Base-by-base conservation (phyloP, 2,113 vertebrate genomes). In the Cathartes aura region DNA sequence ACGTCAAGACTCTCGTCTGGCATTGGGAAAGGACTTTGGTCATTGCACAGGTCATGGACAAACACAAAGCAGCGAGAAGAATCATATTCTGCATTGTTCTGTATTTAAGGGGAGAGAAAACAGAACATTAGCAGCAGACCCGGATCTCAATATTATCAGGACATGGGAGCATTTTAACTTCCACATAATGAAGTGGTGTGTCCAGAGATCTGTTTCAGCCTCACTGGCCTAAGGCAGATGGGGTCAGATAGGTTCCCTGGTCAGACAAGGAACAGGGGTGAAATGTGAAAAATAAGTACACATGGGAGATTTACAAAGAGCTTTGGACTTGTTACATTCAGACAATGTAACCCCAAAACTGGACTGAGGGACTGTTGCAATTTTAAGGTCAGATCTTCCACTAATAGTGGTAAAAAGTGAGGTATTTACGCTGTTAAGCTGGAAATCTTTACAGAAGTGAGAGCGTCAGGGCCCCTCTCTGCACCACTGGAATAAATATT, bases 31-130 rank as follows among this genome's bases (percentile, higher is more conserved):
- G 94, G 92, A 58, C 98, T 98, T 60, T 98, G 98, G 70, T 97
- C 98, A 47, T 99, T 98, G 91, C 99, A 99, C 75, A 99, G 96
- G 95, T 99, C 99, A 0, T 99, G 99, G 95, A 99, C 99, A 86
- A 99, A 99, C 4, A 99, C 99, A 52, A 99, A 98, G 97, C 99
- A 99, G 92, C 99, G 99, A 48, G 90, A 98, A 15, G 98, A 90
- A 84, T 99, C 98, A 32, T 99, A 99, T 43, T 99, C 99, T 20
- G 98, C 87, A 94, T 99, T 98, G 92, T 97, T 98, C 99, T 99
- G 98, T 59, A 47, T 60, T 76, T 59, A 72, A 91, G 21, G 20
- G 20, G 74, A 95, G 53, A 96, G 48, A 96, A 87, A 82, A 79
- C 1, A 53, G 10, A 93, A 45, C 38, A 93, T 95, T 58, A 96